A percentile compares a stretch with the other conserved stretches of the same genome.
phyloP scores from a whole-genome alignment of 1,140 invertebrate species.

The Mylabris phalerata region DNA sequence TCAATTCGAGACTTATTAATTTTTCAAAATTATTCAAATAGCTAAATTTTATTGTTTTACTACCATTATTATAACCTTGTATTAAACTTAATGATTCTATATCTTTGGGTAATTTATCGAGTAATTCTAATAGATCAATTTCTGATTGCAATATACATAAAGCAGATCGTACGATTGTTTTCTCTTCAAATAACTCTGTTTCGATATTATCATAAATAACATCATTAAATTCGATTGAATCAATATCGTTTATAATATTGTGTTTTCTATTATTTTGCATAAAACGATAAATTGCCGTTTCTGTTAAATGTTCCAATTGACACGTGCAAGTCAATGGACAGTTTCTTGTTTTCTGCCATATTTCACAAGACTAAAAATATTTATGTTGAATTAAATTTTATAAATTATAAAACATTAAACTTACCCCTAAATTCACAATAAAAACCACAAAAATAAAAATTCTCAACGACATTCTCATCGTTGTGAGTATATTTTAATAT shows the following conservation, averaged over 20 bases:
- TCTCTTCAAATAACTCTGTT: conserved; percentile 29
- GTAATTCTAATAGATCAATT: conserved; percentile 41
- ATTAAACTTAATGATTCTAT: conserved; percentile 48
- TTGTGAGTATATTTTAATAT: neutral
- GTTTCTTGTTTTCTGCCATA: conserved; percentile 34
- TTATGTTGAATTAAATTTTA: no score
- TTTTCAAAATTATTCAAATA: conserved; percentile 48
- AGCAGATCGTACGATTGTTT: conserved; percentile 46
- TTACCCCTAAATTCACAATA: no score
- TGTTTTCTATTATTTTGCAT: conserved; percentile 39
- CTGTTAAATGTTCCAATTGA: conserved; percentile 43
- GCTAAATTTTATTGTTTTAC: conserved; percentile 47
- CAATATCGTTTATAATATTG: conserved; percentile 22
- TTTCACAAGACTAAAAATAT: no score
- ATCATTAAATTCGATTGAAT: conserved; percentile 37
- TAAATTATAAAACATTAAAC: no score
- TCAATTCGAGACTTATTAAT: conserved; percentile 53
- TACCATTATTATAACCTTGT: conserved; percentile 44
- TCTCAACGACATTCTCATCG: conserved; percentile 1
- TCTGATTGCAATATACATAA: conserved; percentile 52
- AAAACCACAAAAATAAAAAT: conserved; percentile 3
- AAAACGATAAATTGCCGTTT: conserved; percentile 46
- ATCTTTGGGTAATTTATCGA: conserved; percentile 47
- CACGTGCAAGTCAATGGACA: conserved; percentile 47
- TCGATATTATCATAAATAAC: conserved; percentile 36